These are phyloP conservation scores for Ochotona curzoniae DNA, from an alignment of 2,113 vertebrate species.

Conservation along the genomic window DNA sequence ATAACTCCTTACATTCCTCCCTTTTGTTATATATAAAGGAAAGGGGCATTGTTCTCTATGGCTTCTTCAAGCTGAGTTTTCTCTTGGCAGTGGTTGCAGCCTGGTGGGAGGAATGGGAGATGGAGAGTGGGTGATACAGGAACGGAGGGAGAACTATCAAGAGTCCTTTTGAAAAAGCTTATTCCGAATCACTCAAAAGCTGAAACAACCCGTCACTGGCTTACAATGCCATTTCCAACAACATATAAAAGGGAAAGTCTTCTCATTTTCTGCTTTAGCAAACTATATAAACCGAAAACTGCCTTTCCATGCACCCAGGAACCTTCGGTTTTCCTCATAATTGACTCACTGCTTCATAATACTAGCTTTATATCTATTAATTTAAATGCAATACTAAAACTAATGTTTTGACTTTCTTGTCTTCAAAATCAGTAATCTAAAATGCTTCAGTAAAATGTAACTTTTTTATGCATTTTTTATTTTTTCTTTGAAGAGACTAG, in stretches of 20 bases:
- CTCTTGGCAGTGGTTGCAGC: too few relatives aligned
- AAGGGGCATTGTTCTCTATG: too few relatives aligned
- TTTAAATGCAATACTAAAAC: background rate
- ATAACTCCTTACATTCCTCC: too few relatives aligned
- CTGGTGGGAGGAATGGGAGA: too few relatives aligned
- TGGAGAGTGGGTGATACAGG: too few relatives aligned
- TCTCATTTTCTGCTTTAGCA: background rate
- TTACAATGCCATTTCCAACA: background rate
- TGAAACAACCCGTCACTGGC: background rate
- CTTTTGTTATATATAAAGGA: too few relatives aligned
- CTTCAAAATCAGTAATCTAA: background rate
- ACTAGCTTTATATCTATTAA: background rate
- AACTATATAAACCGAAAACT: background rate
- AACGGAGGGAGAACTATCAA: too few relatives aligned
- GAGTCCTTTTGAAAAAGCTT: background rate
- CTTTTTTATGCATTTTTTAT: background rate
- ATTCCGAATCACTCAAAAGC: background rate
- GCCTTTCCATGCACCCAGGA: background rate
- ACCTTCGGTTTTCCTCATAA: background rate
- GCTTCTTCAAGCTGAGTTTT: too few relatives aligned
- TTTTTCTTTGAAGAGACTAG: background rate
- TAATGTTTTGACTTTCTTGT: constrained; percentile 27
- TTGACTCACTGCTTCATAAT: background rate
- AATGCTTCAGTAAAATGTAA: background rate
- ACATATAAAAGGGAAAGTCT: background rate